Evolutionary conservation across 2,113 vertebrate genomes (phyloP).

Genomic region (Festucalex cinctus): DNA sequence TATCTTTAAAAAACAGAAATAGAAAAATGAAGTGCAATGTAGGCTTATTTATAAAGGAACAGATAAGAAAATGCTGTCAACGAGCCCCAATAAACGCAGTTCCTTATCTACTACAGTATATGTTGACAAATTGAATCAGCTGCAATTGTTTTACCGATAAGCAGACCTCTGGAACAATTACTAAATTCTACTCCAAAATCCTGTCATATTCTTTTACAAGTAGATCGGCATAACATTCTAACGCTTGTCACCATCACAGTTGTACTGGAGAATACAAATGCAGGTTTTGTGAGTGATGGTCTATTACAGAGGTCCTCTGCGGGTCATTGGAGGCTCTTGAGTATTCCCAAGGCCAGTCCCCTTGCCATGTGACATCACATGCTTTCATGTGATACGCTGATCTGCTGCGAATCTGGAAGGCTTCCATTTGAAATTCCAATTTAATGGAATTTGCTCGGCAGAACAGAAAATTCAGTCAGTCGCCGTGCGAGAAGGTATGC

Average conservation of each 20-base stretch:
- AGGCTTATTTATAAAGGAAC: background rate
- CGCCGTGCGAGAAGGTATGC: slow-evolving; percentile 54
- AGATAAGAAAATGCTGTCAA: background rate
- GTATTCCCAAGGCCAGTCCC: slow-evolving; percentile 47
- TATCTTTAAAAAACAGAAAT: background rate
- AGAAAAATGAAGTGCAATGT: background rate
- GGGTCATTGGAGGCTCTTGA: slow-evolving; percentile 36
- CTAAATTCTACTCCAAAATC: background rate
- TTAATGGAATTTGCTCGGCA: slow-evolving; percentile 72
- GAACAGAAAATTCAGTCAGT: slow-evolving; percentile 68
- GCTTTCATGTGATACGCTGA: slow-evolving; percentile 79
- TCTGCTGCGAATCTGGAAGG: slow-evolving; percentile 70
- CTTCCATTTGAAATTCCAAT: slow-evolving; percentile 73
- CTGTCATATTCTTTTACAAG: background rate
- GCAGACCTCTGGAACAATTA: background rate
- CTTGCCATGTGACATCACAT: slow-evolving; percentile 78
- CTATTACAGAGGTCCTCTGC: slow-evolving; percentile 26
- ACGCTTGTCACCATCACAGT: background rate
- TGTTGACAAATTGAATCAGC: background rate
- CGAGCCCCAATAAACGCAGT: background rate
- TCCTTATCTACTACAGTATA: background rate
- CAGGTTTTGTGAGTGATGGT: slow-evolving; percentile 19
- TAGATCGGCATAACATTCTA: background rate
- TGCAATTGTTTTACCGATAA: background rate
- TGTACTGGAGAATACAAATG: slow-evolving; percentile 26